Evolutionary conservation across 2,113 vertebrate species (phyloP).

Genomic region (Erythrocebus patas): DNA sequence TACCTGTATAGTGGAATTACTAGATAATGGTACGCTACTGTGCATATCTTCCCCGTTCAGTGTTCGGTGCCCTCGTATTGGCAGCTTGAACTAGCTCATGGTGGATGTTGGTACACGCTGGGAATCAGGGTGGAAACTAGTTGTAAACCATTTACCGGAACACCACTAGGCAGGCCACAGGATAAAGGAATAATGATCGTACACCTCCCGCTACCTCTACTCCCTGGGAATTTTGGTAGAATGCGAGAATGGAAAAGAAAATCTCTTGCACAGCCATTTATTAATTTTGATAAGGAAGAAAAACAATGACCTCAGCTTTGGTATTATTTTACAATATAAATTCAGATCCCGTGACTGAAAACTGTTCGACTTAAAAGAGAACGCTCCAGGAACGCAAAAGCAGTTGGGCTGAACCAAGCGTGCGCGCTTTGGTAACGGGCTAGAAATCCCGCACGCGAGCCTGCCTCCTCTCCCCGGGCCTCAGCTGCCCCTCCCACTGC

Average conservation of each 20-base stretch:
- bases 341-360: not conserved
- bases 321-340: conserved; percentile 38
- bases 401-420: not conserved
- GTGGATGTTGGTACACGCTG: not conserved
- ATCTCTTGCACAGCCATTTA: not conserved
- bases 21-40: not conserved
- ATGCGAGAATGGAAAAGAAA: not conserved
- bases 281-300: conserved; percentile 4
- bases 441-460: not conserved
- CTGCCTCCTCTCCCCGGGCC: not conserved
- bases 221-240: not conserved
- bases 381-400: not conserved
- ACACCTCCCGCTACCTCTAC: not conserved
- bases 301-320: not conserved
- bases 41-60: not conserved
- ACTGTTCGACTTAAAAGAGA: not conserved
- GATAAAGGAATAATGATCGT: not conserved
- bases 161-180: not conserved
- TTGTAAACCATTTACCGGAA: not conserved
- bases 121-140: not conserved
- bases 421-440: rapidly evolving
- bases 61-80: not conserved
- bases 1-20: not conserved
- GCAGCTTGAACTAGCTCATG: not conserved
- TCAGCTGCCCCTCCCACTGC: not conserved